Evolutionary conservation across 2,888 invertebrate genomes (phyloP).

Genomic region (Sminthurides aquaticus): DNA sequence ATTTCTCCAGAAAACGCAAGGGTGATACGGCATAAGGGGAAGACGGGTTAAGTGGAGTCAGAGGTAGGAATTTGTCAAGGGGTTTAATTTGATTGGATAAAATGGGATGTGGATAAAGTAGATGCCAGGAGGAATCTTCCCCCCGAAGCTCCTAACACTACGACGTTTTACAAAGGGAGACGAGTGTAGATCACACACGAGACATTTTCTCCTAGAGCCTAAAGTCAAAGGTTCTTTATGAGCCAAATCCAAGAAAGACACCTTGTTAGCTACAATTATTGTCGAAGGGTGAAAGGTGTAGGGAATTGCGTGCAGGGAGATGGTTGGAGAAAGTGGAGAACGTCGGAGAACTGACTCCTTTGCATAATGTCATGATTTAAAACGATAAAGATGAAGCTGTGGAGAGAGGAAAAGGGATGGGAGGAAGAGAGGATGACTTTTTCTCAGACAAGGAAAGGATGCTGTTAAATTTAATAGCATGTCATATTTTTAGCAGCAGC

Average conservation of each 20-base stretch:
- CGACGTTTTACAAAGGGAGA: not conserved
- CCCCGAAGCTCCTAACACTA: too few relatives aligned
- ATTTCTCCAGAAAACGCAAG: too few relatives aligned
- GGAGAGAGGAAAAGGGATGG: not conserved
- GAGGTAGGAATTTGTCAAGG: not conserved
- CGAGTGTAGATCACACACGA: not conserved
- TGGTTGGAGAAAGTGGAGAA: not conserved
- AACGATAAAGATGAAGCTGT: not conserved
- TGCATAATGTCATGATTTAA: not conserved
- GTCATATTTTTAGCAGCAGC: not conserved
- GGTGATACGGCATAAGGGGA: too few relatives aligned
- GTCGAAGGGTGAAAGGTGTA: too few relatives aligned
- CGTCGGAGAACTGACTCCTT: not conserved
- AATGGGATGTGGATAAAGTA: not conserved
- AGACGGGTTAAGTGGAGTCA: not conserved
- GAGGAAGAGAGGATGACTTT: too few relatives aligned
- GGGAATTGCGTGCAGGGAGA: too few relatives aligned
- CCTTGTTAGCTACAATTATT: not conserved
- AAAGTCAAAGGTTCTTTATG: too few relatives aligned
- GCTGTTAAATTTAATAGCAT: not conserved
- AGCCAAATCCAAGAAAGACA: too few relatives aligned
- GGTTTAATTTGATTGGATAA: not conserved
- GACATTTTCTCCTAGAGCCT: too few relatives aligned
- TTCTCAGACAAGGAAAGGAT: not conserved
- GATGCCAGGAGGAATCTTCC: too few relatives aligned